phyloP scores from a whole-genome alignment of 2,888 invertebrate species.

The Habroteleia sp. region DNA sequence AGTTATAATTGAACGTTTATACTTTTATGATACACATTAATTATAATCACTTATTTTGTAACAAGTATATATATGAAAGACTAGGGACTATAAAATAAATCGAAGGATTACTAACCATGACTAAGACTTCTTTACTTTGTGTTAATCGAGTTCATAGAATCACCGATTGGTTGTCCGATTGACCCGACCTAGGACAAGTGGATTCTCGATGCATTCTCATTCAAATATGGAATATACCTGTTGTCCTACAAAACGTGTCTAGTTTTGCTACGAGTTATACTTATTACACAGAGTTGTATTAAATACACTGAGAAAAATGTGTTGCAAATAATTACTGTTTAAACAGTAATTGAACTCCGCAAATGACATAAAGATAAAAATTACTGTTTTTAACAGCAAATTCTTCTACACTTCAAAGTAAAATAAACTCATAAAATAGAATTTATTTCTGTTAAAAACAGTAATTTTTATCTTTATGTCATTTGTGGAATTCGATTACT shows the following conservation, averaged over 20 bases:
- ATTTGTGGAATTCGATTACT: too few species aligned
- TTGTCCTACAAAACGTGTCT: conserved; percentile 44
- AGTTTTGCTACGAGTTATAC: conserved; percentile 1
- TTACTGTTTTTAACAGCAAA: too few species aligned
- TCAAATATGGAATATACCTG: conserved; percentile 57
- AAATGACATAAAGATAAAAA: too few species aligned
- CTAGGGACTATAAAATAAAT: conserved; percentile 12
- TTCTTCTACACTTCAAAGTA: too few species aligned
- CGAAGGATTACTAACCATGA: conserved; percentile 17
- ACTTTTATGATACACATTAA: conserved; percentile 4
- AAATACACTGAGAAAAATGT: too few species aligned
- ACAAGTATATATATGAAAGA: conserved; percentile 13
- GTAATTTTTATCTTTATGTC: too few species aligned
- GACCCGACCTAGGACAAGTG: conserved; percentile 65
- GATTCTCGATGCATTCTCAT: conserved; percentile 53
- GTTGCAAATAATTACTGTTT: too few species aligned
- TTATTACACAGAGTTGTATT: too few species aligned
- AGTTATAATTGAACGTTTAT: conserved; percentile 15
- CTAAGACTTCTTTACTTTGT: conserved; percentile 31
- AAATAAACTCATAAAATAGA: too few species aligned
- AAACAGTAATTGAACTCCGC: too few species aligned
- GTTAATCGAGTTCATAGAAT: conserved; percentile 52
- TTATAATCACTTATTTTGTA: conserved; percentile 21
- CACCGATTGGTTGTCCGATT: conserved; percentile 58
- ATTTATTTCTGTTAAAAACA: too few species aligned